Percentiles rank a stretch among this genome's conserved stretches.
These are phyloP conservation scores for Halocynthia roretzi DNA, from an alignment of 23 tunicate genomes.

Conservation along the genomic window DNA sequence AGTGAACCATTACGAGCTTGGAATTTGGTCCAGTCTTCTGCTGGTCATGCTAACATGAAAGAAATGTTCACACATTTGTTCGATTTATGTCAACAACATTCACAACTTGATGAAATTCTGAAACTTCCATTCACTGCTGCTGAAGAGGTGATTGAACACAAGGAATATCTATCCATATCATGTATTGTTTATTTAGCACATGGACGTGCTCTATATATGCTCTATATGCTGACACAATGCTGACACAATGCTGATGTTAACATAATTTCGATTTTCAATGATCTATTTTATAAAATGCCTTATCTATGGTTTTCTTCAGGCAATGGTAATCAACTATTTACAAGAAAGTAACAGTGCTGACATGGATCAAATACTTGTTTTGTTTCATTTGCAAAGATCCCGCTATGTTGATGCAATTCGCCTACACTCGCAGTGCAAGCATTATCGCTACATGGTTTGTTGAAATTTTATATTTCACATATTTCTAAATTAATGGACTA, in stretches of 20 bases:
- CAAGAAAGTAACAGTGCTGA: constrained; percentile 29
- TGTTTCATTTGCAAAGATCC: constrained; percentile 36
- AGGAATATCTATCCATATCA: no score
- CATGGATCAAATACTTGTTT: constrained; percentile 40
- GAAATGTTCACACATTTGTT: constrained; percentile 51
- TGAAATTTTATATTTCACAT: no score
- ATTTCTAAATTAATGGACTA: no score
- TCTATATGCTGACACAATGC: no score
- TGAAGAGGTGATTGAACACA: constrained; percentile 37
- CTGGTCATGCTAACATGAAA: constrained; percentile 22
- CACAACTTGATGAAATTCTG: constrained; percentile 35
- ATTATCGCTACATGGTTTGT: constrained; percentile 40
- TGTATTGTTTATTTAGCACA: no score
- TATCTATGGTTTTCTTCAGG: constrained; percentile 20
- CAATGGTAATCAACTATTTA: constrained; percentile 33
- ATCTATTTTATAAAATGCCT: no score
- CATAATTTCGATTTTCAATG: no score
- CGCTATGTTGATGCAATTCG: constrained; percentile 57
- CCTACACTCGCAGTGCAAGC: constrained; percentile 32
- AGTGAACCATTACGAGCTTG: constrained; percentile 43
- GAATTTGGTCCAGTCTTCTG: constrained; percentile 24
- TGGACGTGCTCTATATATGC: no score
- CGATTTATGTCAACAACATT: constrained; percentile 44
- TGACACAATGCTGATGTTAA: no score
- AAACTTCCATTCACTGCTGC: constrained; percentile 23